Percentiles rank a stretch among this genome's conserved stretches.
These are phyloP conservation scores for Hypsopygia costalis DNA, from an alignment of 2,888 invertebrate genomes.

Conservation along the genomic window DNA sequence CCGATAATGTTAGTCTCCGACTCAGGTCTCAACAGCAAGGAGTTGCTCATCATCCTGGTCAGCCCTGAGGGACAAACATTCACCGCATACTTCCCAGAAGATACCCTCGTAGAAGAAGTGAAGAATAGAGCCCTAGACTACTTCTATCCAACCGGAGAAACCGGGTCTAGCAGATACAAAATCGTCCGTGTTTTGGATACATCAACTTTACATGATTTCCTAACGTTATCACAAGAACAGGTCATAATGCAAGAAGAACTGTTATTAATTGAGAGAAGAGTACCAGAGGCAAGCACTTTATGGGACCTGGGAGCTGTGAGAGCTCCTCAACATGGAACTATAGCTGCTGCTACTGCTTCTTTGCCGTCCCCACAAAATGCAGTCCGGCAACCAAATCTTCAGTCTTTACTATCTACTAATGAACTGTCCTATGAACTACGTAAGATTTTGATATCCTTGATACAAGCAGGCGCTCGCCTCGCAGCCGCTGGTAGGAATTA, in stretches of 20 bases:
- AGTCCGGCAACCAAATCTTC: constrained; percentile 60
- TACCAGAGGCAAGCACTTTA: constrained; percentile 58
- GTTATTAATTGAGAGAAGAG: constrained; percentile 53
- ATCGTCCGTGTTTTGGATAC: constrained; percentile 61
- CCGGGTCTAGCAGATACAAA: constrained; percentile 54
- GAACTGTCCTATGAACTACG: constrained; percentile 61
- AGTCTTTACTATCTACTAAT: constrained; percentile 64
- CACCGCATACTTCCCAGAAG: constrained; percentile 52
- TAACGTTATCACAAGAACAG: constrained; percentile 60
- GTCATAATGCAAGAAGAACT: constrained; percentile 59
- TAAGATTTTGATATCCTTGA: constrained; percentile 66
- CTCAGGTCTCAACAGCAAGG: constrained; percentile 37
- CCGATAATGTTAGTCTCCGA: constrained; percentile 56
- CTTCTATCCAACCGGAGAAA: constrained; percentile 65
- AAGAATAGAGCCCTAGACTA: constrained; percentile 59
- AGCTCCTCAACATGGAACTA: constrained; percentile 57
- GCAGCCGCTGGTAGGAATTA: constrained; percentile 66
- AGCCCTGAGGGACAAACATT: constrained; percentile 64
- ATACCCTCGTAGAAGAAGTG: constrained; percentile 63
- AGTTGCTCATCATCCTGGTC: constrained; percentile 57
- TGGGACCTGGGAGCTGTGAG: constrained; percentile 68
- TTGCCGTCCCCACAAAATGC: constrained; percentile 50
- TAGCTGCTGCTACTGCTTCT: constrained; percentile 65
- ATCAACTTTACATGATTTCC: constrained; percentile 58
- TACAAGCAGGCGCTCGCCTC: constrained; percentile 66